Evolutionary conservation across 2,797 vertebrate genomes (phyloP).

Genomic region (Crenichthys baileyi): DNA sequence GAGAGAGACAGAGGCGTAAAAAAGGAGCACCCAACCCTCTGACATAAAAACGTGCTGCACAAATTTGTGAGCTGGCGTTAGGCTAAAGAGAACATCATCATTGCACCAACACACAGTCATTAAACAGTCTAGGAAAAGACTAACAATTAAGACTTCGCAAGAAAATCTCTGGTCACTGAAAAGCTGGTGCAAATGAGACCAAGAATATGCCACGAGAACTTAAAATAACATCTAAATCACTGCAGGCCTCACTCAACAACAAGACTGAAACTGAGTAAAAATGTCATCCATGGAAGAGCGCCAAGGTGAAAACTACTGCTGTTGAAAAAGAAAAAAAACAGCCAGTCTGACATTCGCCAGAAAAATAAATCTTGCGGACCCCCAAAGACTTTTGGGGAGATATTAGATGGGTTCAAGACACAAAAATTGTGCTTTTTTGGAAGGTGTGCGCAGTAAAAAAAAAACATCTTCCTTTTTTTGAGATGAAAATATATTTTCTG

Average conservation of each 20-base stretch:
- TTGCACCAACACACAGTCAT: background rate
- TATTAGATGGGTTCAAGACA: background rate
- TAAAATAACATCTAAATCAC: background rate
- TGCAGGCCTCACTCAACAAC: background rate
- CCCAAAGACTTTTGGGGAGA: background rate
- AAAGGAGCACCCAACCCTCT: constrained; percentile 24
- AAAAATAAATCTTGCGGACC: background rate
- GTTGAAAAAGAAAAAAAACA: background rate
- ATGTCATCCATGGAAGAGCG: background rate
- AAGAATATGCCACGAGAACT: background rate
- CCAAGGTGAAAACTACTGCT: background rate
- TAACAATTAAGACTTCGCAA: background rate
- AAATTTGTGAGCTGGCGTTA: constrained; percentile 5
- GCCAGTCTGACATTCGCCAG: no score
- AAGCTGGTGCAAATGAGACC: background rate
- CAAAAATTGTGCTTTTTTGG: background rate
- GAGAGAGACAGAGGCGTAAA: constrained; percentile 35
- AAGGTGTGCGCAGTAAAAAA: background rate
- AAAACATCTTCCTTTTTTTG: no score
- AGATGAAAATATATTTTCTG: no score
- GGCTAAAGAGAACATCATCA: background rate
- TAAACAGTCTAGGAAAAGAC: background rate
- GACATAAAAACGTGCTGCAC: constrained; percentile 16
- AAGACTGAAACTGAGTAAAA: background rate
- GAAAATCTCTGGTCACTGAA: background rate